phyloP scores from a whole-genome alignment of 2,888 invertebrate genomes.

The Drosophila pegasa region DNA sequence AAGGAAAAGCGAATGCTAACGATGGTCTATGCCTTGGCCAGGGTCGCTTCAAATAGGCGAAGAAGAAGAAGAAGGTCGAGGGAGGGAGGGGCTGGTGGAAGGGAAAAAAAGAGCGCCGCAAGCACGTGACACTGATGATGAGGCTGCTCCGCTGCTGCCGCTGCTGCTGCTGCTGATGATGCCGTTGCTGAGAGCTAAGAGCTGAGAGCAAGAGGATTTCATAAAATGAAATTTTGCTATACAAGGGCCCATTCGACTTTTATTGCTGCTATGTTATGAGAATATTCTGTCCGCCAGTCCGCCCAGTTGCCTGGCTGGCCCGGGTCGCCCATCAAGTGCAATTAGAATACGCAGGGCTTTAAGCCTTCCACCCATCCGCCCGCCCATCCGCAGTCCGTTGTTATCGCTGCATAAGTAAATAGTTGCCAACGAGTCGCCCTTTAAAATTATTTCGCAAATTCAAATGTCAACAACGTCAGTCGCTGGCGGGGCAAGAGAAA shows the following conservation, averaged over 20 bases:
- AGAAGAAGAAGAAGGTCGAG: too few relatives aligned
- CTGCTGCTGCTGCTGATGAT: slow-evolving; percentile 18
- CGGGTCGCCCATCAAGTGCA: slow-evolving; percentile 49
- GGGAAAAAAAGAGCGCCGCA: slow-evolving; percentile 34
- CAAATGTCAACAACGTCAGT: slow-evolving; percentile 46
- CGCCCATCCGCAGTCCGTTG: neutral
- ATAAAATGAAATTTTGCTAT: slow-evolving; percentile 55
- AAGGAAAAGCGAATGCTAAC: slow-evolving; percentile 16
- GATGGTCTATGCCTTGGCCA: neutral
- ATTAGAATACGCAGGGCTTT: slow-evolving; percentile 52
- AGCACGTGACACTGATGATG: slow-evolving; percentile 52
- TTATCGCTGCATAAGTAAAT: slow-evolving; percentile 50
- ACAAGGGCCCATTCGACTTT: slow-evolving; percentile 55
- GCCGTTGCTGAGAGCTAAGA: slow-evolving; percentile 14
- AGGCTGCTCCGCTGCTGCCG: neutral
- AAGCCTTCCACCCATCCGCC: slow-evolving; percentile 25
- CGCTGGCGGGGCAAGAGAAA: slow-evolving; percentile 2
- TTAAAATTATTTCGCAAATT: slow-evolving; percentile 39
- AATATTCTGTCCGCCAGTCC: slow-evolving; percentile 23
- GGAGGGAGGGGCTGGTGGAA: too few relatives aligned
- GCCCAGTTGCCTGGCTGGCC: neutral
- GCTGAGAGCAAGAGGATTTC: slow-evolving; percentile 40
- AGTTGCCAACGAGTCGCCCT: slow-evolving; percentile 31
- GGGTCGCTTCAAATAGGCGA: slow-evolving; percentile 42
- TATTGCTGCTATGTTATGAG: slow-evolving; percentile 48